Percentiles rank a stretch among this genome's conserved stretches.
Evolutionary conservation across 1,140 invertebrate genomes (phyloP).

Genomic region (Diorhabda sublineata): DNA sequence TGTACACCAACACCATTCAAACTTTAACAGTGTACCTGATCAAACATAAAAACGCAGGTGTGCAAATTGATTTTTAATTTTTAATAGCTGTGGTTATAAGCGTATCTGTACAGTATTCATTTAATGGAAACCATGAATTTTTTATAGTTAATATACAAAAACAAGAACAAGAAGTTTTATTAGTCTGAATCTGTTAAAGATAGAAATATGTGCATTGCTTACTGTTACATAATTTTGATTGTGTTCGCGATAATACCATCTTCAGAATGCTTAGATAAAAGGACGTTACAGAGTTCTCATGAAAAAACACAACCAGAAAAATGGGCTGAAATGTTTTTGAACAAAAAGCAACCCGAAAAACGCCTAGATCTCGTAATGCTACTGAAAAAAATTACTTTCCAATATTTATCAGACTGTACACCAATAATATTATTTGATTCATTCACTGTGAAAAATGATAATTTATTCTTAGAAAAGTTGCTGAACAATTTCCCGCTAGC

Average conservation of each 20-base stretch:
- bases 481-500: slow-evolving; percentile 55
- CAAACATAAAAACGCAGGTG: too few species aligned
- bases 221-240: too few species aligned
- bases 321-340: slow-evolving; percentile 38
- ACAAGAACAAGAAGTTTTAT: too few species aligned
- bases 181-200: too few species aligned
- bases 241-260: not conserved
- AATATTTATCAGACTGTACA: slow-evolving; percentile 57
- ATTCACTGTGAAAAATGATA: slow-evolving; percentile 52
- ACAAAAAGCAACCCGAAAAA: slow-evolving; percentile 46
- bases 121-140: too few species aligned
- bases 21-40: too few species aligned
- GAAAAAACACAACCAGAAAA: slow-evolving; percentile 41
- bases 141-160: too few species aligned
- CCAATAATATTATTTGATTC: slow-evolving; percentile 61
- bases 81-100: too few species aligned
- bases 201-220: too few species aligned
- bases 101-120: too few species aligned
- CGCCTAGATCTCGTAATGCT: slow-evolving; percentile 53
- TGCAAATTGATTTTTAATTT: too few species aligned
- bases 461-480: slow-evolving; percentile 53
- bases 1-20: too few species aligned
- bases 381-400: slow-evolving; percentile 53
- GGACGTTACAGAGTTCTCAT: slow-evolving; percentile 43
- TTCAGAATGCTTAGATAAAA: slow-evolving; percentile 22